phyloP scores from a whole-genome alignment of 1,140 invertebrate genomes.

The Papilio polytes region DNA sequence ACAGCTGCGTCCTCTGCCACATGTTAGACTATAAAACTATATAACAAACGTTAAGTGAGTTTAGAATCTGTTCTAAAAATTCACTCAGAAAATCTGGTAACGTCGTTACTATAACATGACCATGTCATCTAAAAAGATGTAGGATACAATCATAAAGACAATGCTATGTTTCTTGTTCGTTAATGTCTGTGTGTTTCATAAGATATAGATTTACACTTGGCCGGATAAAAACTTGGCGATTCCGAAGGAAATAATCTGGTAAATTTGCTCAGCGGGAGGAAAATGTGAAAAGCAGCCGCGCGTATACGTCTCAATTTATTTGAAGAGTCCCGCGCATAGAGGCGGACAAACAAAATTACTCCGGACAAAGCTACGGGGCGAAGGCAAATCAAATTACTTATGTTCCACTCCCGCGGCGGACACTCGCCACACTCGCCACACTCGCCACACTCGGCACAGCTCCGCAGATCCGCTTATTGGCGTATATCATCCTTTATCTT shows the following conservation, averaged over 20 bases:
- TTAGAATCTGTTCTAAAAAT: no score
- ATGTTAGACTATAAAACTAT: neutral
- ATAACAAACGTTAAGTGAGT: no score
- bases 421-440: neutral
- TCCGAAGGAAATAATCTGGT: neutral
- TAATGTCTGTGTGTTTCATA: neutral
- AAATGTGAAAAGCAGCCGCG: slow-evolving; percentile 14
- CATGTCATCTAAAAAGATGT: neutral
- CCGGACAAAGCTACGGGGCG: neutral
- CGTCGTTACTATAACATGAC: no score
- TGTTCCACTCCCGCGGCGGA: neutral
- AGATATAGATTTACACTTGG: neutral
- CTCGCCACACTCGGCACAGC: neutral
- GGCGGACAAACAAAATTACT: slow-evolving; percentile 1
- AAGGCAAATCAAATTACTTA: slow-evolving; percentile 22
- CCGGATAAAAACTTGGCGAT: neutral
- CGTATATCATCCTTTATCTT: neutral
- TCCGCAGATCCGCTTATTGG: neutral
- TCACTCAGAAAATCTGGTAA: no score
- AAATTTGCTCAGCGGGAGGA: slow-evolving; percentile 9
- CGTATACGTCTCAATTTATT: neutral
- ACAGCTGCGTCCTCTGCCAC: neutral
- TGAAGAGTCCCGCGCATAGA: neutral
- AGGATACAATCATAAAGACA: neutral
- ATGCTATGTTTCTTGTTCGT: neutral